These are phyloP conservation scores for Drosophila oshimai DNA, from an alignment of 1,140 invertebrate genomes.

Conservation along the genomic window DNA sequence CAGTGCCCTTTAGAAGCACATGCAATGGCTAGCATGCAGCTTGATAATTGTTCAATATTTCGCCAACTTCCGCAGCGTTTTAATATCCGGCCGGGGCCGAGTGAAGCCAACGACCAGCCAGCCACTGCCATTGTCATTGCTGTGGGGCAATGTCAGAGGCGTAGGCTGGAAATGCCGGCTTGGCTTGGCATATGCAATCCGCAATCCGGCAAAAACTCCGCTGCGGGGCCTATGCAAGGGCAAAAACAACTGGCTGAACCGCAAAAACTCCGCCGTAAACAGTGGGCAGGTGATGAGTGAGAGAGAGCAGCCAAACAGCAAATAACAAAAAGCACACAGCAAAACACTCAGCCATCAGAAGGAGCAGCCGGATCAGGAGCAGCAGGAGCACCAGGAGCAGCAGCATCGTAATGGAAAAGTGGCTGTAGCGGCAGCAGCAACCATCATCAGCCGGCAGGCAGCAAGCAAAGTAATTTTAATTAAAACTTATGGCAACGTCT, in stretches of 20 bases:
- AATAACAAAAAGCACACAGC: conserved; percentile 78
- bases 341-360: conserved; percentile 60
- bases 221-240: conserved; percentile 7
- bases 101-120: conserved; percentile 55
- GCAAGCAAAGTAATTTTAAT: conserved; percentile 76
- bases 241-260: conserved; percentile 20
- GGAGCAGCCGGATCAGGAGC: conserved; percentile 1
- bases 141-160: conserved; percentile 72
- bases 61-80: conserved; percentile 47
- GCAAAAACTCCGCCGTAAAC: conserved; percentile 57
- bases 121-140: conserved; percentile 64
- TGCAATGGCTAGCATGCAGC: neutral
- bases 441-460: conserved; percentile 57
- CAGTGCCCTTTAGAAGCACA: neutral
- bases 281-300: conserved; percentile 54
- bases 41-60: conserved; percentile 66
- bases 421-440: conserved; percentile 28
- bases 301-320: conserved; percentile 71
- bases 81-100: conserved; percentile 59
- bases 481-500: conserved; percentile 80
- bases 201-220: conserved; percentile 24
- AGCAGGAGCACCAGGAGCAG: neutral
- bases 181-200: neutral
- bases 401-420: conserved; percentile 9
- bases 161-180: conserved; percentile 43